phyloP scores from a whole-genome alignment of 1,140 invertebrate genomes.

The Eueides isabella region DNA sequence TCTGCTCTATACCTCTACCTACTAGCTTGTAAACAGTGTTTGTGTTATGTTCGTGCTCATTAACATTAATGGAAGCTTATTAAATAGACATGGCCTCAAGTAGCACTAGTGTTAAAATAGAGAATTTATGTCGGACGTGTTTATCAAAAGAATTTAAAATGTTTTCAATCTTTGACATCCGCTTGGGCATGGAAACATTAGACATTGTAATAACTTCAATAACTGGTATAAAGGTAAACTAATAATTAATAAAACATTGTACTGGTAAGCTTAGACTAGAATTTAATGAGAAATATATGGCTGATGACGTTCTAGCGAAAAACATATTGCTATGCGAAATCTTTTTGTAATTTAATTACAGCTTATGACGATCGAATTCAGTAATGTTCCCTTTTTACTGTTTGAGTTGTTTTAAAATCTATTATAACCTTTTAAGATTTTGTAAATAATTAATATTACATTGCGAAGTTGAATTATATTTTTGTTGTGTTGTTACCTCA shows the following conservation, averaged over 20 bases:
- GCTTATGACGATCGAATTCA: neutral
- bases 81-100: conserved; percentile 21
- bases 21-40: neutral
- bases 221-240: conserved; percentile 63
- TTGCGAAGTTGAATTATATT: neutral
- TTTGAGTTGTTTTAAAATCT: neutral
- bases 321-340: neutral
- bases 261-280: neutral
- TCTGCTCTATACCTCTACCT: too few species aligned
- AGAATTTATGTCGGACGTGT: conserved; percentile 69
- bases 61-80: neutral
- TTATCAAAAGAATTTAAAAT: conserved; percentile 62
- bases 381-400: neutral
- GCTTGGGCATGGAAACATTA: conserved; percentile 44
- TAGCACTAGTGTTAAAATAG: conserved; percentile 49
- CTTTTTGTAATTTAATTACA: neutral
- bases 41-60: neutral
- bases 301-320: neutral
- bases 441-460: neutral
- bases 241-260: neutral
- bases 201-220: conserved; percentile 52
- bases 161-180: conserved; percentile 58
- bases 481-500: neutral
- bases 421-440: neutral
- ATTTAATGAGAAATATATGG: neutral